These are phyloP conservation scores for Pterostichus niger DNA, from an alignment of 2,888 invertebrate genomes.

Conservation along the genomic window DNA sequence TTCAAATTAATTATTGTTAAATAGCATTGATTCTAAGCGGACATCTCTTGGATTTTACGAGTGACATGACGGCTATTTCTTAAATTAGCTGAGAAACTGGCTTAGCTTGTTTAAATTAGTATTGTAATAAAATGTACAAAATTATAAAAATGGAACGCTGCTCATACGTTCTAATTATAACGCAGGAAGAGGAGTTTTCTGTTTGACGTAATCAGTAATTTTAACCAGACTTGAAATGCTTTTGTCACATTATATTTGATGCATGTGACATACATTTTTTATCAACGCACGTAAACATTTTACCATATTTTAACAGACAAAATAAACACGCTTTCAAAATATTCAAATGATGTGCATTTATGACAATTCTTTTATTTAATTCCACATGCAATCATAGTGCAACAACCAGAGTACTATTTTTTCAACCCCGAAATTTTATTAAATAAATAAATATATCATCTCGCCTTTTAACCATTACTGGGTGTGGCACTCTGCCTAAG, in stretches of 20 bases:
- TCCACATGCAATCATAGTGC: not conserved
- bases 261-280: constrained; percentile 24
- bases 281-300: constrained; percentile 6
- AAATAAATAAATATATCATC: no score
- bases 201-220: constrained; percentile 58
- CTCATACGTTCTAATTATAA: constrained; percentile 57
- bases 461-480: no score
- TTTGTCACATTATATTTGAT: constrained; percentile 46
- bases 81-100: constrained; percentile 14
- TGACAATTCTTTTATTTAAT: not conserved
- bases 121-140: constrained; percentile 34
- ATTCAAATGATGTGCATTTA: not conserved
- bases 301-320: constrained; percentile 1
- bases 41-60: not conserved
- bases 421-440: not conserved
- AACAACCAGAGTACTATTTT: not conserved
- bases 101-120: constrained; percentile 16
- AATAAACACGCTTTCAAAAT: not conserved
- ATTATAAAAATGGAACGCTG: constrained; percentile 56
- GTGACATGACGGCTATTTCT: constrained; percentile 1
- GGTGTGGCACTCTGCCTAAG: no score
- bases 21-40: constrained; percentile 12
- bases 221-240: constrained; percentile 50
- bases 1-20: constrained; percentile 53
- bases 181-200: constrained; percentile 29